Conservation (phyloP, 2,113 vertebrate species). For the Accipiter virgatus region DNA sequence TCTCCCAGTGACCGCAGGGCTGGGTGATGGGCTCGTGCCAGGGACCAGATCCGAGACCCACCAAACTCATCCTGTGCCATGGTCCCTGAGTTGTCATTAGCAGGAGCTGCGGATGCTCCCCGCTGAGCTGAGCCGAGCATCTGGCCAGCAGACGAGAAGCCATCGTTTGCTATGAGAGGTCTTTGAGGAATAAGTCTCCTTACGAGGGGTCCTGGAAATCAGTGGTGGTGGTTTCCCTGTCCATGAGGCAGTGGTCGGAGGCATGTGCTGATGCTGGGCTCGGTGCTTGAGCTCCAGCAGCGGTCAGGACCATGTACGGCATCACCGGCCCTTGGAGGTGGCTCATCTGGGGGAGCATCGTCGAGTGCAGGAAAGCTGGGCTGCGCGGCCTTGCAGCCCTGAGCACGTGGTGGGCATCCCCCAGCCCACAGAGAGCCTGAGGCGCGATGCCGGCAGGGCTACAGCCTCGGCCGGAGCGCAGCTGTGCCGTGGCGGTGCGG, state of each 20-base stretch:
- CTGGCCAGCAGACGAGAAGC: neutral
- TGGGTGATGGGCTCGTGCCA: fast-evolving
- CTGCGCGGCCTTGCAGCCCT: fast-evolving
- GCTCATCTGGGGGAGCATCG: fast-evolving
- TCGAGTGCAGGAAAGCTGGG: neutral
- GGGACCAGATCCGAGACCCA: neutral
- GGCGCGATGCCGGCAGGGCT: neutral
- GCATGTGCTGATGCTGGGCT: fast-evolving
- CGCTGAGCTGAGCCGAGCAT: fast-evolving
- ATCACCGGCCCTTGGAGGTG: fast-evolving
- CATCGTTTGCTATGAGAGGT: fast-evolving
- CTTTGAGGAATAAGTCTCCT: neutral
- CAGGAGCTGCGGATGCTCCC: neutral
- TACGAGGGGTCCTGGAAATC: neutral
- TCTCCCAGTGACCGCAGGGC: too few species aligned
- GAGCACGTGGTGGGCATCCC: neutral
- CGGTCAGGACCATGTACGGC: fast-evolving
- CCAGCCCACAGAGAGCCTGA: neutral
- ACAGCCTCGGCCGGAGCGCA: fast-evolving
- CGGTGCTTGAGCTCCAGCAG: neutral
- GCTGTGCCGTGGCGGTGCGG: neutral
- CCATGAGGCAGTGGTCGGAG: fast-evolving
- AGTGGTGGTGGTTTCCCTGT: neutral
- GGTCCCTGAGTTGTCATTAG: neutral
- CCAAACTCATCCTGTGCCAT: fast-evolving